Percentiles rank a stretch among this genome's conserved stretches.
These are phyloP conservation scores for Iguana delicatissima DNA, from an alignment of 2,797 vertebrate genomes.

Conservation along the genomic window DNA sequence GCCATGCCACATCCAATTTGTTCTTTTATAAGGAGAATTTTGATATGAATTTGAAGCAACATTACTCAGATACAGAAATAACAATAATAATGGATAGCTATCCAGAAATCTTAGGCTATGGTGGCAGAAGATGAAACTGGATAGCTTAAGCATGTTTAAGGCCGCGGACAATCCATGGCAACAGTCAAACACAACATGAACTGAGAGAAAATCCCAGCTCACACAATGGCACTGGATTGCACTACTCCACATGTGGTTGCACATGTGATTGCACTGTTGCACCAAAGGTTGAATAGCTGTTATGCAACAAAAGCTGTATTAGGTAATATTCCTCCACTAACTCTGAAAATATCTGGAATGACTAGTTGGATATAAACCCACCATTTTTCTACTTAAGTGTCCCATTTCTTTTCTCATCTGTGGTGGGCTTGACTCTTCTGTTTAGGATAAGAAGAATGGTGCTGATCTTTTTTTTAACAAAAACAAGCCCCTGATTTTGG, in stretches of 20 bases:
- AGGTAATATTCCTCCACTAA: too few species aligned
- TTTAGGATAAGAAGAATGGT: too few species aligned
- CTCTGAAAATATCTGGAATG: background rate
- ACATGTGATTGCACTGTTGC: too few species aligned
- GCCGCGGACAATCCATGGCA: background rate
- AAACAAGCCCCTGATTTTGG: too few species aligned
- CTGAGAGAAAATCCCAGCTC: too few species aligned
- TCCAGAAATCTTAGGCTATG: background rate
- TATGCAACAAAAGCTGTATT: too few species aligned
- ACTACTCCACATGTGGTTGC: too few species aligned
- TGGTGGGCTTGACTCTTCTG: background rate
- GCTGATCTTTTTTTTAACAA: too few species aligned
- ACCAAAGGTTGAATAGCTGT: too few species aligned
- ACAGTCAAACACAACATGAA: too few species aligned
- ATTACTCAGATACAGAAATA: background rate
- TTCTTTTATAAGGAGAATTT: slow-evolving; percentile 10
- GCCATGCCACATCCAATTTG: background rate
- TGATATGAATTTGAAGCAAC: slow-evolving; percentile 3
- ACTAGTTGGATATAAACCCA: background rate
- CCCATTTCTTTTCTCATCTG: background rate
- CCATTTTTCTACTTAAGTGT: background rate
- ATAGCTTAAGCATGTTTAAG: background rate
- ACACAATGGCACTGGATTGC: too few species aligned
- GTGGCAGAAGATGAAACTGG: background rate
- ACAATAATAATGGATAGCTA: background rate